Conservation (phyloP, 1,140 invertebrate species). For the Venturia canescens region DNA sequence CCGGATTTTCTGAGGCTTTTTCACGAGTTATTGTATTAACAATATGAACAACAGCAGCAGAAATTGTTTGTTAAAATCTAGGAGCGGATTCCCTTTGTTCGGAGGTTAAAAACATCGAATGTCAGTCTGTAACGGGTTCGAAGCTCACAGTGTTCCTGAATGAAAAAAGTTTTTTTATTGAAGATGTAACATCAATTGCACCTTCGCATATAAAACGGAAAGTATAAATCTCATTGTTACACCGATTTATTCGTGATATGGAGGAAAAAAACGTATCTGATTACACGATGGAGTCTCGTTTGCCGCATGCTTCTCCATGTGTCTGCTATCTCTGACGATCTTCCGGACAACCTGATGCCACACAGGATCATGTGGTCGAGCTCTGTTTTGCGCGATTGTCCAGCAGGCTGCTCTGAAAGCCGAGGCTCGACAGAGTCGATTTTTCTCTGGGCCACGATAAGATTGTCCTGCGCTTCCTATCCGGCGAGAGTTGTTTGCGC, state of each 20-base stretch:
- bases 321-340: conserved; percentile 66
- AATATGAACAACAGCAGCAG: too few species aligned
- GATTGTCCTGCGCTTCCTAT: conserved; percentile 58
- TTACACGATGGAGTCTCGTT: conserved; percentile 65
- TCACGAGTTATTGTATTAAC: too few species aligned
- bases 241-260: conserved; percentile 1
- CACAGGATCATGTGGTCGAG: conserved; percentile 9
- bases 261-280: conserved; percentile 62
- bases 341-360: conserved; percentile 70
- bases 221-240: background rate
- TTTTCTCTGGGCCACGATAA: conserved; percentile 69
- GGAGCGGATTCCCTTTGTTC: too few species aligned
- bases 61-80: too few species aligned
- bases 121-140: too few species aligned
- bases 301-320: conserved; percentile 42
- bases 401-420: conserved; percentile 64
- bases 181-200: too few species aligned
- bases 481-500: background rate
- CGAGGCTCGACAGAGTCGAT: conserved; percentile 69
- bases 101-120: too few species aligned
- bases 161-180: too few species aligned
- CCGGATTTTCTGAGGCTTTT: too few species aligned
- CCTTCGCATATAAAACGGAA: too few species aligned
- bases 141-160: too few species aligned
- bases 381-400: conserved; percentile 68